Base-by-base conservation (phyloP, 2,888 invertebrate genomes). In the Rugalucina vietnamica region DNA sequence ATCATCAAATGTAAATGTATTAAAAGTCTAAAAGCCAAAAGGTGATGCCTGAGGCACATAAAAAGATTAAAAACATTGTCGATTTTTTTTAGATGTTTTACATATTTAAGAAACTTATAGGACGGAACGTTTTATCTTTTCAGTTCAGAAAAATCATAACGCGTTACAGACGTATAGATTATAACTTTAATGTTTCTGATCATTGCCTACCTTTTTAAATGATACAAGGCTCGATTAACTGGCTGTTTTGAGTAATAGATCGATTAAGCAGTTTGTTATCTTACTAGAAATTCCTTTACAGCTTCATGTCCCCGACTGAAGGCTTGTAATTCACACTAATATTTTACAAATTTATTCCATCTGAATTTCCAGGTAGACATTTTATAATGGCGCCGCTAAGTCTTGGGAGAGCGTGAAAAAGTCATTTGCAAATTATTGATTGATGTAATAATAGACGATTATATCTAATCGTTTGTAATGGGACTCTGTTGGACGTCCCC, bases 331-430 rank as follows among this genome's bases (percentile, higher is more conserved):
- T 65, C 34, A 65, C 34, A 65, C 65, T 65, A 65, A 65, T 65
- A 65, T 65, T 65, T 65, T 18, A 65, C 65, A 65, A 65, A 65
- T 65, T 65, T 65, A 65, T 65, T 18, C 65, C 65, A 65, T 65
- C 65, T 65, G 65, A 65, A 21, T 34, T 34, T 65, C 34, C 65
- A 65, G 65, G 65, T 65, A 65, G 65, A 65, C 29, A 65, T 65
- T 65, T 65, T 65, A 32, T 29, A 3, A 5, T 65, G 65, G 65
- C 65, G 65, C 65, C 65, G 29, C 18, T 12, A 29, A 34, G 65
- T 65, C 65, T 65, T 65, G 29, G 29, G 65, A 21, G 65, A 65
- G 65, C 65, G 65, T 65, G 65, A 65, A 65, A 65, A 34, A 65
- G 65, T 65, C 65, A 65, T 65, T 65, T 65, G 65, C 24, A 65